A percentile compares a stretch with the other conserved stretches of the same genome.
phyloP scores from a whole-genome alignment of 2,113 vertebrate species.

The Riparia riparia region DNA sequence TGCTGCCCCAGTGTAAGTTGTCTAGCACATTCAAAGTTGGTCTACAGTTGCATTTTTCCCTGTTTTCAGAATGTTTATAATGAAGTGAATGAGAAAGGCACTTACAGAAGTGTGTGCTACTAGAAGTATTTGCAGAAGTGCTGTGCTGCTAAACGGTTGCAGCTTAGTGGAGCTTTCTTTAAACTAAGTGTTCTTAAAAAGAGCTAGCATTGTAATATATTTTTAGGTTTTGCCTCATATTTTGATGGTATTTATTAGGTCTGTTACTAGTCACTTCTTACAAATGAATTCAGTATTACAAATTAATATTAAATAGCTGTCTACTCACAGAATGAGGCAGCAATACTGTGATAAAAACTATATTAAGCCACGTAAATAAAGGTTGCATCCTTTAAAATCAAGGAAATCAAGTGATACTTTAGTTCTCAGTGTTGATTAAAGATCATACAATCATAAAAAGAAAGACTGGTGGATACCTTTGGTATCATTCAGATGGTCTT shows the following conservation, averaged over 20 bases:
- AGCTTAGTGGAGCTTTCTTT: not conserved
- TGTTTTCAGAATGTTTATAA: not conserved
- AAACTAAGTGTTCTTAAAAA: not conserved
- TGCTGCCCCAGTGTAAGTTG: not conserved
- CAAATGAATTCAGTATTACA: not conserved
- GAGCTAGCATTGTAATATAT: not conserved
- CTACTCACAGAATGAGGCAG: not conserved
- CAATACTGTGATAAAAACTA: not conserved
- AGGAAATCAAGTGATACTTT: not conserved
- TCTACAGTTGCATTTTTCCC: not conserved
- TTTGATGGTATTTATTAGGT: not conserved
- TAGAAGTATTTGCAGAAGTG: not conserved
- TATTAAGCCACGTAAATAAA: not conserved
- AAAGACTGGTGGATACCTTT: not conserved
- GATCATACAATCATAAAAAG: not conserved
- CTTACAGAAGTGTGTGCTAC: not conserved
- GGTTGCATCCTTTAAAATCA: not conserved
- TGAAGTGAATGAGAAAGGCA: not conserved
- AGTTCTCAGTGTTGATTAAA: not conserved
- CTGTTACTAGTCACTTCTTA: not conserved
- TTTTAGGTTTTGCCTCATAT: not conserved
- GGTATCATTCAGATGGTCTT: not conserved
- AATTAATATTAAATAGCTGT: not conserved
- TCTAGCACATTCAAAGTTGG: not conserved
- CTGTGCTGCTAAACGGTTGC: not conserved